A percentile compares a stretch with the other conserved stretches of the same genome.
Conservation (phyloP, 1,140 invertebrate species). For the Chironomus striatipennis region DNA sequence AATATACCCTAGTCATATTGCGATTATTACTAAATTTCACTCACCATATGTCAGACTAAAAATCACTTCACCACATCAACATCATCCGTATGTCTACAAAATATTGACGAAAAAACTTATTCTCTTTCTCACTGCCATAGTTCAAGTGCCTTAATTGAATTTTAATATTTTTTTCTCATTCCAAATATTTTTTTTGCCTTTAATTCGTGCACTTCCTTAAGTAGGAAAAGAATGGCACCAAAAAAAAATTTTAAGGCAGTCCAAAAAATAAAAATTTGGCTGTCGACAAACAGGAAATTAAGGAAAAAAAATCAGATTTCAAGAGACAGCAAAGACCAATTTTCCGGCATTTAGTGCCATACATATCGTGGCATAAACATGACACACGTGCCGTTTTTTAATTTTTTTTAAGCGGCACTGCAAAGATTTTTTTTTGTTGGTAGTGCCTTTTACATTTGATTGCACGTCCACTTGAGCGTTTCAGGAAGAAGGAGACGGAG, state of each 20-base stretch:
- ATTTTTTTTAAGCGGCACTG: too few species aligned
- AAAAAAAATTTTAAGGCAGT: not conserved
- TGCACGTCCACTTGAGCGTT: not conserved
- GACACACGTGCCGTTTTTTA: constrained; percentile 15
- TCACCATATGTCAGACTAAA: too few species aligned
- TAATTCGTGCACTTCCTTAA: not conserved
- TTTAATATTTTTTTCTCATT: constrained; percentile 7
- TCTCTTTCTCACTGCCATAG: not conserved
- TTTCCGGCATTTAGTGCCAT: constrained; percentile 17
- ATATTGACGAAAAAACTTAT: not conserved
- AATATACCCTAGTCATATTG: too few species aligned
- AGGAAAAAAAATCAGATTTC: constrained; percentile 18
- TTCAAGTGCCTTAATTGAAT: constrained; percentile 23
- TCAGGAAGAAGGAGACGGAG: too few species aligned
- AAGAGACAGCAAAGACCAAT: constrained; percentile 1
- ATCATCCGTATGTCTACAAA: constrained; percentile 2
- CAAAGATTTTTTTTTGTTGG: too few species aligned
- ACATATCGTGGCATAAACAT: not conserved
- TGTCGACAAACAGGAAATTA: constrained; percentile 16
- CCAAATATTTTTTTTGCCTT: not conserved
- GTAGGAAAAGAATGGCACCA: not conserved
- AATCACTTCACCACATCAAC: constrained; percentile 23
- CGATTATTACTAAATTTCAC: too few species aligned
- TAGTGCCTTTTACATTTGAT: not conserved
- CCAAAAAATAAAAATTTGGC: not conserved